Evolutionary conservation across 2,888 invertebrate species (phyloP).

Genomic region (Lepidocyrtinus sp.): DNA sequence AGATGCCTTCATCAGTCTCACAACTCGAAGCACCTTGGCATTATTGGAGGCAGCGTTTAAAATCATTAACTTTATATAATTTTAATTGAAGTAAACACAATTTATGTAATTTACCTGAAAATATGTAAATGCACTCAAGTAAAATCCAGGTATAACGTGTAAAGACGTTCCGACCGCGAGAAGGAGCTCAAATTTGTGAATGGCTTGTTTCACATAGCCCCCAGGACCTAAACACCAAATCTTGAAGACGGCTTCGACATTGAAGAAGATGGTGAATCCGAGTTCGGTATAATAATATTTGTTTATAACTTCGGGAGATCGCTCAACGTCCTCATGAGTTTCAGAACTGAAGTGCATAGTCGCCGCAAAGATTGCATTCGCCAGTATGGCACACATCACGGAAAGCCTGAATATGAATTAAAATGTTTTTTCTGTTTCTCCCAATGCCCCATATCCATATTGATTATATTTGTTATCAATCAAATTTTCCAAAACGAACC

Average conservation of each 20-base stretch:
- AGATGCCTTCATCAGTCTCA: constrained; percentile 97
- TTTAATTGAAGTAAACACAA: not conserved
- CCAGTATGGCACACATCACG: constrained; percentile 94
- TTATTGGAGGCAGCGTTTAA: too few relatives aligned
- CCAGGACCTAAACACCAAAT: constrained; percentile 97
- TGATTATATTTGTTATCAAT: not conserved
- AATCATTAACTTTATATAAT: constrained; percentile 13
- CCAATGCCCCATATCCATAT: not conserved
- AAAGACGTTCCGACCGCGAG: constrained; percentile 94
- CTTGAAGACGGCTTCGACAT: constrained; percentile 95
- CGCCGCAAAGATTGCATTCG: constrained; percentile 96
- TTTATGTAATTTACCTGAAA: constrained; percentile 96
- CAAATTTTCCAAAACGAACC: constrained; percentile 39
- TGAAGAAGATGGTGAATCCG: constrained; percentile 94
- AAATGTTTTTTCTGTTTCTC: not conserved
- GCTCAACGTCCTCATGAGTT: constrained; percentile 74
- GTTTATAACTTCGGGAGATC: constrained; percentile 84
- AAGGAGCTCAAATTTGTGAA: constrained; percentile 97
- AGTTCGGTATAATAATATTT: constrained; percentile 96
- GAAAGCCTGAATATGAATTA: constrained; percentile 75
- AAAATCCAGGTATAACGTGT: constrained; percentile 93
- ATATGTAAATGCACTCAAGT: constrained; percentile 94
- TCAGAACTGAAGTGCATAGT: constrained; percentile 96
- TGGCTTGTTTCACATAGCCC: constrained; percentile 95
- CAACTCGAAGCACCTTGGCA: constrained; percentile 89